Base-by-base conservation (phyloP, 1,140 invertebrate genomes). In the Capitella teleta region DNA sequence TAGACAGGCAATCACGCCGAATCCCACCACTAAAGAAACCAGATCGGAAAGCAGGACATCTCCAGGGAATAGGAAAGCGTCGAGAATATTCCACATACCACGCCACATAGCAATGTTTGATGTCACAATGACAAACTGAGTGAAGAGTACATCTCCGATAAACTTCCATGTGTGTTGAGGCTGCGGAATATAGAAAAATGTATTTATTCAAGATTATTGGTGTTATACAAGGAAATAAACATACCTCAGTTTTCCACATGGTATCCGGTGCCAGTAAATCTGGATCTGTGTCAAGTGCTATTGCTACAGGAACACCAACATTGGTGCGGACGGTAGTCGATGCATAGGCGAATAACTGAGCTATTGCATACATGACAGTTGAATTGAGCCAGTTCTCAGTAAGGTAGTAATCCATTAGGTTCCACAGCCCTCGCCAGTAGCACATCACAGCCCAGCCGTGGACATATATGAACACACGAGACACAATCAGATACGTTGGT, bases 351-450 rank as follows among this genome's bases (percentile, higher is more conserved):
- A 46, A 6, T 4, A 47, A 19, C 44, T 52, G 51, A 23, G 44
- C 47, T 6, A 52, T 30, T 16, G 18, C 24, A 26, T 47, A 47
- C 14, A 52, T 47, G 18, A 36, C 24, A 4, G 47, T 10, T 8
- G 42, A 52, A 16, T 37, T 48, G 18, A 24, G 5, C 41, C 45
- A 47, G 26, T 32, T 25, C 18, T 21, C 32, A 18, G 21, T 34
- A 26, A 49, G 25, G 40, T 48, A 48, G 14, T 49, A 28, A 32
- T 53, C 52, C 8, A 53, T 19, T 25, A 53, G 40, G 28, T 53
- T 43, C 52, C 52, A 53, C 14, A 49, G 25, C 2, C 52, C 52
- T 8, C 52, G 36, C 52, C 52, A 53, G 32, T 42, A 53, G 16
- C 46, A 53, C 28, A 53, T 21, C 16, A 43, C 28, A 34, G 36